Base-by-base conservation (phyloP, 2,888 invertebrate genomes). In the Actias luna region DNA sequence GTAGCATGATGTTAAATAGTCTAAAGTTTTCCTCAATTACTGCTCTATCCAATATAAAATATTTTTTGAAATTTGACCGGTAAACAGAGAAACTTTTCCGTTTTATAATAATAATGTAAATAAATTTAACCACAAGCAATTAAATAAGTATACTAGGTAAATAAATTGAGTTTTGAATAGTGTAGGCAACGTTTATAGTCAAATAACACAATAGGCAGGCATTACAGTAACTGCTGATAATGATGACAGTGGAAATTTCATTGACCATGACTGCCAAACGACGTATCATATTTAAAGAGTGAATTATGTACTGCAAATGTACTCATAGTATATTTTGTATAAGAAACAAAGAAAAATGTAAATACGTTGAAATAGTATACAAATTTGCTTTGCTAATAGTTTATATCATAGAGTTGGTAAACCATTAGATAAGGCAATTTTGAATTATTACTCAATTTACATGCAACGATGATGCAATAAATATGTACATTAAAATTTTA, bases 241-340 rank as follows among this genome's bases (percentile, higher is more conserved):
- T 55, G 52, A 63, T 61, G 39, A 61, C 61, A 5, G 35, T 50
- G 59, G 50, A 29, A 62, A 50, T 36, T 57, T 62, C 57, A 60
- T 57, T 58, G 62, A 60, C 64, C 64, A 57, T 64, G 64, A 62
- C 64, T 60, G 42, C 42, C 22, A 58, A 39, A 31, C 58, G 31
- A 31, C 58, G 58, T 61, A 29, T 29, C 57, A 39, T 33, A 33
- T 46, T 57, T 58, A 58, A n/a, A 42, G 42, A 31, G 22, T 55
- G 29, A 2, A 16, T 29, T 55, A n/a, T 50, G 25, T 12, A 50
- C 46, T n/a, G n/a, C 46, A 22, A 50, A 25, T 4, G 46, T 50
- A 50, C 25, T 50, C 46, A 50, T 25, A 12, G 25, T 50, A 25
- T 12, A 12, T 50, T 50, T 2, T 10, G 25, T 50, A 50, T 10